Conservation (phyloP, 2,797 vertebrate genomes). For the Graptemys geographica region DNA sequence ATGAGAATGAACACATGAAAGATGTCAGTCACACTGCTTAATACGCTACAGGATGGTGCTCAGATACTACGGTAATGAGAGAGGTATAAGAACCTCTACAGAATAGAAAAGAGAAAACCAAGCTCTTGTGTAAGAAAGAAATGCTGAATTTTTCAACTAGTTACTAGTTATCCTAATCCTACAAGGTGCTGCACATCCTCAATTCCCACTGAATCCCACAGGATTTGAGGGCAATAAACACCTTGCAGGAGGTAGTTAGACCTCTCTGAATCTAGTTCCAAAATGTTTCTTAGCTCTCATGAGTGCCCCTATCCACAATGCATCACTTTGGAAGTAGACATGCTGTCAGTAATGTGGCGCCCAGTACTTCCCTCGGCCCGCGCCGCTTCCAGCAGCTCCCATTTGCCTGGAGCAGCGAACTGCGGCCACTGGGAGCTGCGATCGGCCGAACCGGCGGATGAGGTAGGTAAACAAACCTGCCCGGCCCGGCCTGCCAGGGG, state of each 20-base stretch:
- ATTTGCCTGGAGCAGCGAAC: too few species aligned
- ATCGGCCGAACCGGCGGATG: too few species aligned
- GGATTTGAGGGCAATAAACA: neutral
- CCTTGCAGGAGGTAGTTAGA: neutral
- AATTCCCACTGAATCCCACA: neutral
- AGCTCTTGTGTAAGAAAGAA: neutral
- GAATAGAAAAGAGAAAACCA: neutral
- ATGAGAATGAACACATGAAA: neutral
- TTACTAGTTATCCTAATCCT: neutral
- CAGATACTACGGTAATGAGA: neutral
- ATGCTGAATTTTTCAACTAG: neutral
- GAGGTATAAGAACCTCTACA: neutral
- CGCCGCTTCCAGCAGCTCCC: too few species aligned
- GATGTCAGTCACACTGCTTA: neutral
- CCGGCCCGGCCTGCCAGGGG: too few species aligned
- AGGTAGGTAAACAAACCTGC: too few species aligned
- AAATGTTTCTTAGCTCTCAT: neutral
- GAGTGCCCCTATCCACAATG: fast-evolving
- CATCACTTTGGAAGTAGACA: neutral
- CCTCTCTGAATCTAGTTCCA: neutral
- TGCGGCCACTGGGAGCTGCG: too few species aligned
- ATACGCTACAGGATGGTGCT: neutral
- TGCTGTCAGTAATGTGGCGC: neutral
- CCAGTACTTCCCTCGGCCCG: too few species aligned
- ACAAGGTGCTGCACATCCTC: neutral